These are phyloP conservation scores for Fregetta grallaria DNA, from an alignment of 2,113 vertebrate species.

Conservation along the genomic window DNA sequence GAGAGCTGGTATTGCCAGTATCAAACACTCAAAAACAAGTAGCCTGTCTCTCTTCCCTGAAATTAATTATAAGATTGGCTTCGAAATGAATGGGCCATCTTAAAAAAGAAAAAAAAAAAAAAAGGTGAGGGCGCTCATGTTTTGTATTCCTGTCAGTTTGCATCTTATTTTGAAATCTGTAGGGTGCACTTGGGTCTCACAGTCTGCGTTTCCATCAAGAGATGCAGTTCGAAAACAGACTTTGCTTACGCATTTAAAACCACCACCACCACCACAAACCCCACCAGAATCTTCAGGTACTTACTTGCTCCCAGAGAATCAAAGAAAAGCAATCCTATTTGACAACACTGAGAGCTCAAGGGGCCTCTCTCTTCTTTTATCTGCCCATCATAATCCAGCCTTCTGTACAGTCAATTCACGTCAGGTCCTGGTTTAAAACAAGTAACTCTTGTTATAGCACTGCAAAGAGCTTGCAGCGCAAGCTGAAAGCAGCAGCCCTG, in stretches of 20 bases:
- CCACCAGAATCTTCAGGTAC: background rate
- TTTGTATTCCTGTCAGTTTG: background rate
- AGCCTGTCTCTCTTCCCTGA: background rate
- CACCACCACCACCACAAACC: too few species aligned
- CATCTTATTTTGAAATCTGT: background rate
- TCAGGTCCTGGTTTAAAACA: background rate
- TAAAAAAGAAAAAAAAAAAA: background rate
- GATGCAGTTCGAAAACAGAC: background rate
- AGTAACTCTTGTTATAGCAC: background rate
- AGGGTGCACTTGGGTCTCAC: background rate
- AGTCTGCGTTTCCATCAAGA: background rate
- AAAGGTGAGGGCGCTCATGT: rapidly evolving
- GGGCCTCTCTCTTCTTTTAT: background rate
- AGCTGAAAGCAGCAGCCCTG: background rate
- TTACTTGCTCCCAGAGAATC: background rate
- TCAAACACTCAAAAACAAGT: background rate
- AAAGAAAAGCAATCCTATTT: background rate
- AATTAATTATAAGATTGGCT: background rate
- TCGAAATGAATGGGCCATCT: background rate
- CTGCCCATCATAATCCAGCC: background rate
- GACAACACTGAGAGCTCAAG: background rate
- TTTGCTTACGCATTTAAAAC: background rate
- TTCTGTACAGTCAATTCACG: background rate
- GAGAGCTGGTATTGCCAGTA: background rate
- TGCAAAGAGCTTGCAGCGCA: background rate